phyloP scores from a whole-genome alignment of 2,797 vertebrate genomes.

The Bradypus variegatus region DNA sequence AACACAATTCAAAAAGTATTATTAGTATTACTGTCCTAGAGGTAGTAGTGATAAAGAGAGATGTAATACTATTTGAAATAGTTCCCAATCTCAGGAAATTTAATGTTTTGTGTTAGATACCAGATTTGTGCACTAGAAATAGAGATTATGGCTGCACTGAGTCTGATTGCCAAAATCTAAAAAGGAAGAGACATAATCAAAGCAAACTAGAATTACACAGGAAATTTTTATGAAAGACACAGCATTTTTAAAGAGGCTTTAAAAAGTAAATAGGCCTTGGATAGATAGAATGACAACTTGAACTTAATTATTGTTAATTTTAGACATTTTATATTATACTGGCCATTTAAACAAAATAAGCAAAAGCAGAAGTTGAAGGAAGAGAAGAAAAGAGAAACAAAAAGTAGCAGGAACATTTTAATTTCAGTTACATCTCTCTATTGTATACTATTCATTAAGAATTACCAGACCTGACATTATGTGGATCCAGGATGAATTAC shows the following conservation, averaged over 20 bases:
- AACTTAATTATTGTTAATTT: slow-evolving; percentile 25
- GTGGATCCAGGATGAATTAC: not conserved
- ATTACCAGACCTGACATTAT: not conserved
- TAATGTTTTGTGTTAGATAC: not conserved
- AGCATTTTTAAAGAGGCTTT: not conserved
- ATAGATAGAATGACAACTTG: not conserved
- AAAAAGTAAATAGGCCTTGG: not conserved
- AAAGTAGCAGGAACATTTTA: not conserved
- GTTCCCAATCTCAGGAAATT: not conserved
- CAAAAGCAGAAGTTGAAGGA: not conserved
- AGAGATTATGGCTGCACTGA: not conserved
- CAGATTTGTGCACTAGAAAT: not conserved
- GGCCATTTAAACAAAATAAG: slow-evolving; percentile 6
- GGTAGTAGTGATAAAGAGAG: not conserved
- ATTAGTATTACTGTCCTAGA: not conserved
- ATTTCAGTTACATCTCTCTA: not conserved
- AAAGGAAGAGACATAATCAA: not conserved
- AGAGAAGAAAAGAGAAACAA: not conserved
- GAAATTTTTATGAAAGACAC: not conserved
- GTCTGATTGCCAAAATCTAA: slow-evolving; percentile 4
- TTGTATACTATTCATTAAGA: not conserved
- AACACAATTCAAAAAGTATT: not conserved
- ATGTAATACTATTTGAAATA: not conserved
- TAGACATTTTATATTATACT: not conserved
- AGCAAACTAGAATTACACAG: not conserved